Evolutionary conservation across 2,113 vertebrate genomes (phyloP), one percentile per base, ranked within the genome.

Genomic region (Lasiurus cinereus): DNA sequence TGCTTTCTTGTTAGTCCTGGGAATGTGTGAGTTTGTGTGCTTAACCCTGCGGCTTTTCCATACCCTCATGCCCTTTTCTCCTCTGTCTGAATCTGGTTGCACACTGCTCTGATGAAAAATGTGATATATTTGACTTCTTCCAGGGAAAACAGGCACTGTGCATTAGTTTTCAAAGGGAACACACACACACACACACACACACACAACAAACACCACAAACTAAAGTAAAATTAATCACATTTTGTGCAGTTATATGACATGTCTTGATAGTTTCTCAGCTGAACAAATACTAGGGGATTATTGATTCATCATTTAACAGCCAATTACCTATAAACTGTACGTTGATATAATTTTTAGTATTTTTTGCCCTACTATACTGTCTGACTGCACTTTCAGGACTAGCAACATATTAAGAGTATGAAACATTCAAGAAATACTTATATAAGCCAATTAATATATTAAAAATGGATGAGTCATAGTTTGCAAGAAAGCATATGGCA

Each of bases 11-110:
- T 59, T 70, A 83, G 33, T 70, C 8, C 3, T 64, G 50, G 69
- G 70, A 59, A 72, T 52, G 39, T 48, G 62, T 74, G 50, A 90
- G 22, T 10, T 74, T 64, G 16, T 39, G 33, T 56, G 52, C 46
- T 94, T 86, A 94, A 8, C 62, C 74, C 31, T 70, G n/a, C 19
- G 67, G 76, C 56, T 67, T 79, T 87, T 83, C 3, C 84, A 93
- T 76, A 92, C 70, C 52, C 76, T 1, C 0, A 9, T n/a, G 11
- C 24, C 7, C 21, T 80, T 72, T 77, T 92, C 31, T 8, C 2
- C 10, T 85, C 39, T 89, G 39, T 48, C 56, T 33, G 16, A 88
- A 90, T 66, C 4, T 18, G 64, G 1, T 86, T 43, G 21, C 36
- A 48, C 1, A 24, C 4, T 22, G 5, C 10, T 43, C 12, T 84